Evolutionary conservation across 1,140 invertebrate genomes (phyloP).

Genomic region (Drosophila kanapiae): DNA sequence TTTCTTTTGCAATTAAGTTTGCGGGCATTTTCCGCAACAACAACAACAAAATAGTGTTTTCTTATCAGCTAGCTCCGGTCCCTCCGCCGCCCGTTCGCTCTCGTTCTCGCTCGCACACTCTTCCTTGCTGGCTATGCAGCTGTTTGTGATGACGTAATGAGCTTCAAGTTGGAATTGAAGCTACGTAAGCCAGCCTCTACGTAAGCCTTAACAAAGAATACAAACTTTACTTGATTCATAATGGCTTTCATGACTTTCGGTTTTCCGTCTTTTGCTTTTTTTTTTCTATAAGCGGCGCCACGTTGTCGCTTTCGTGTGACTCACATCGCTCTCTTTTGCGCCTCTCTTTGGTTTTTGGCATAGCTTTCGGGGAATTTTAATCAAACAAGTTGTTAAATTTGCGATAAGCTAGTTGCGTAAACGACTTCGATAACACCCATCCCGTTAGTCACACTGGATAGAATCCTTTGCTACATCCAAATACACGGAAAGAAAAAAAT

Average conservation of each 20-base stretch:
- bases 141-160: slow-evolving; percentile 48
- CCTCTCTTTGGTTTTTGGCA: slow-evolving; percentile 30
- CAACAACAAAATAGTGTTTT: slow-evolving; percentile 41
- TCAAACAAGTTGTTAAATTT: slow-evolving; percentile 57
- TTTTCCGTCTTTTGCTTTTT: background rate
- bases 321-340: slow-evolving; percentile 33
- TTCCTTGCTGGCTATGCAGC: slow-evolving; percentile 9
- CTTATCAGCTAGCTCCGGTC: slow-evolving; percentile 33
- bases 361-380: slow-evolving; percentile 28
- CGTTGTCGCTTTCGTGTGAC: slow-evolving; percentile 40
- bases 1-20: slow-evolving; percentile 23
- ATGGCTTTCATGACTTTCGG: slow-evolving; percentile 2
- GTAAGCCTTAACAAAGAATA: background rate
- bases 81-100: background rate
- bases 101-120: background rate
- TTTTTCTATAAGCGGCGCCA: slow-evolving; percentile 43
- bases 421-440: slow-evolving; percentile 7
- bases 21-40: slow-evolving; percentile 36
- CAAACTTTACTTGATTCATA: slow-evolving; percentile 10
- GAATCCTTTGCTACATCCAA: slow-evolving; percentile 2
- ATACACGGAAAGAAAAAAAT: background rate
- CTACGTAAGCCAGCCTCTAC: slow-evolving; percentile 21
- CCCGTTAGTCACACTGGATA: slow-evolving; percentile 3
- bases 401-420: slow-evolving; percentile 50
- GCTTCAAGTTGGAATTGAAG: slow-evolving; percentile 23